phyloP scores from a whole-genome alignment of 2,113 vertebrate species.

The Mystacornis crossleyi region DNA sequence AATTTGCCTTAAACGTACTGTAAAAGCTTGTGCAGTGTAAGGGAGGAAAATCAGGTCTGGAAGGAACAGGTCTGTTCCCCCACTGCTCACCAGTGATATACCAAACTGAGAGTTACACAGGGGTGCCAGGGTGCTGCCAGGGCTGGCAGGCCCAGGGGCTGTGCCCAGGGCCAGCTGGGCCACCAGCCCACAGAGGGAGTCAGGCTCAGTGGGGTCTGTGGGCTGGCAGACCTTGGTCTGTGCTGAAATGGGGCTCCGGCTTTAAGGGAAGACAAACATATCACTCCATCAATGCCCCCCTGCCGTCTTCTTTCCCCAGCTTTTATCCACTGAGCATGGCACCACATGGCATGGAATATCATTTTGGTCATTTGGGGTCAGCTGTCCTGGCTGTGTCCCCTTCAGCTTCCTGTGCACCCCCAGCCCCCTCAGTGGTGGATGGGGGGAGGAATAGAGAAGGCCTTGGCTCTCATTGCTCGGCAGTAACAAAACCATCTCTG shows the following conservation, averaged over 20 bases:
- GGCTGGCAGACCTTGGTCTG: not conserved
- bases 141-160: not conserved
- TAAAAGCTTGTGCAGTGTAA: not conserved
- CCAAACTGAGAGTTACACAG: not conserved
- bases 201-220: accelerated
- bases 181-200: not conserved
- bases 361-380: not conserved
- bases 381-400: not conserved
- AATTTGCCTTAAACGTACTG: not conserved
- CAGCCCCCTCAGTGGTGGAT: accelerated
- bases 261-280: not conserved
- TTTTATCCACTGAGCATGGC: not conserved
- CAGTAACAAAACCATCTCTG: not conserved
- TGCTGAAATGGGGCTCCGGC: not conserved
- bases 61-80: not conserved
- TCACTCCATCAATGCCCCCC: not conserved
- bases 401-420: not conserved
- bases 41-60: not conserved
- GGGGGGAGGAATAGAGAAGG: no score
- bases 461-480: not conserved
- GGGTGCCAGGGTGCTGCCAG: accelerated
- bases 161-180: not conserved
- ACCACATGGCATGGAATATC: accelerated
- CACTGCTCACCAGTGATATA: accelerated
- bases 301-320: not conserved